Percentiles rank a stretch among this genome's conserved stretches.
These are phyloP conservation scores for Saxidomus purpurata DNA, from an alignment of 1,140 invertebrate genomes.

Conservation along the genomic window DNA sequence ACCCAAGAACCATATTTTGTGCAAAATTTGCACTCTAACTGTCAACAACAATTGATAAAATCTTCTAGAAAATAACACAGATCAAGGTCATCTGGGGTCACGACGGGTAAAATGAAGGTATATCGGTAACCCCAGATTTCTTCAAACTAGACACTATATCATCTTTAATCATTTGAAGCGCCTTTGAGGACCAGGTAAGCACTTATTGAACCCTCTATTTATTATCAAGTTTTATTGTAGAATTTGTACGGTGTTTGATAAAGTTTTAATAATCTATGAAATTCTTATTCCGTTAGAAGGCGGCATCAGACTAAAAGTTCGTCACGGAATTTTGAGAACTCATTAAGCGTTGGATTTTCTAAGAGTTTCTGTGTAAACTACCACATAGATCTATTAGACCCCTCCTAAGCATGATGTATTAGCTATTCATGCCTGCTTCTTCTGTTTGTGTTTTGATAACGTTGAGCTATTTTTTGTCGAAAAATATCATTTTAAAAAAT, in stretches of 20 bases:
- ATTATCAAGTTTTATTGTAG: conserved; percentile 33
- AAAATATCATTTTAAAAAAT: not conserved
- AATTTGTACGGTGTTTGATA: conserved; percentile 27
- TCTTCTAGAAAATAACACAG: not conserved
- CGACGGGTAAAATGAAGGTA: not conserved
- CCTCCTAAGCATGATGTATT: not conserved
- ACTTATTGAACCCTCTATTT: conserved; percentile 15
- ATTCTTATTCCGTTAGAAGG: conserved; percentile 33
- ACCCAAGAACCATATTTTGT: not conserved
- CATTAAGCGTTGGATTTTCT: conserved; percentile 47
- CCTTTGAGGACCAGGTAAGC: not conserved
- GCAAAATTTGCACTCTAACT: conserved; percentile 1
- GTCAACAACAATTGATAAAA: conserved; percentile 16
- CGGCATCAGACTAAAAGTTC: not conserved
- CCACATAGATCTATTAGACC: conserved; percentile 13
- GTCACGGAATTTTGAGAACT: conserved; percentile 29
- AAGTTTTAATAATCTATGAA: conserved; percentile 46
- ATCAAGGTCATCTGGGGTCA: not conserved
- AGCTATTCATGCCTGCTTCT: not conserved
- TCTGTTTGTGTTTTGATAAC: not conserved
- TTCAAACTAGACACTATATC: not conserved
- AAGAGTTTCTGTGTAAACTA: conserved; percentile 44
- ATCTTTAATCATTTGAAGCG: not conserved
- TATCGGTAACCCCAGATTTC: not conserved
- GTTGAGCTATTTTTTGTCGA: not conserved